These are phyloP conservation scores for Phortica magna DNA, from an alignment of 2,888 invertebrate genomes.

Conservation along the genomic window DNA sequence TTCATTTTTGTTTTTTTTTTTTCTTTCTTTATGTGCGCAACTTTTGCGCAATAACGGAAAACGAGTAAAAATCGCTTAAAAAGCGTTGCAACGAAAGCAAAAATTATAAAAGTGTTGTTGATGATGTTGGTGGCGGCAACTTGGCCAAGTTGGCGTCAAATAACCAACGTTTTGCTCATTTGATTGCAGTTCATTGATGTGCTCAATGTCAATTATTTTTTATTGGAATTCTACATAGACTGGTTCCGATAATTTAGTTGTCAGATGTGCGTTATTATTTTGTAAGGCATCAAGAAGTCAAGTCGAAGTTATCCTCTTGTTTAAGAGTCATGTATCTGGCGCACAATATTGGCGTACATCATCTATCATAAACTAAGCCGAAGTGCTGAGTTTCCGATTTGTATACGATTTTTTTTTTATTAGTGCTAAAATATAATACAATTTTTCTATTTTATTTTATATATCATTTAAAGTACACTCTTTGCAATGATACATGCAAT, in stretches of 20 bases:
- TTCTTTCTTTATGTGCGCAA: neutral
- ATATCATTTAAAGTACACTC: no score
- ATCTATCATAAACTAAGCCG: no score
- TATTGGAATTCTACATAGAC: neutral
- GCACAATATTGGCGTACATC: no score
- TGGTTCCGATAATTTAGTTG: neutral
- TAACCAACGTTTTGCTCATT: neutral
- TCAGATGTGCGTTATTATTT: no score
- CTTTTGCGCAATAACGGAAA: neutral
- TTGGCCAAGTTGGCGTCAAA: neutral
- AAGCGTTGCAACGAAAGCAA: neutral
- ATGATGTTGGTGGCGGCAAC: neutral
- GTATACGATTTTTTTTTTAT: no score
- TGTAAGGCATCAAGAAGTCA: no score
- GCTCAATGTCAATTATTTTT: constrained; percentile 10
- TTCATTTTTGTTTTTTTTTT: neutral
- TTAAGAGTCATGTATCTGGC: no score
- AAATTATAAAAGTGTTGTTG: neutral
- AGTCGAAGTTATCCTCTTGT: no score
- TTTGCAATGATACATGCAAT: no score
- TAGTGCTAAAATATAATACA: no score
- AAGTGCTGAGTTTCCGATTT: no score
- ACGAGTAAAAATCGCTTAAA: neutral
- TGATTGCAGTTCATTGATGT: neutral
- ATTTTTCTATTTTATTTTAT: no score